A percentile compares a stretch with the other conserved stretches of the same genome.
These are phyloP conservation scores for Falco punctatus DNA, from an alignment of 2,113 vertebrate genomes.

Conservation along the genomic window DNA sequence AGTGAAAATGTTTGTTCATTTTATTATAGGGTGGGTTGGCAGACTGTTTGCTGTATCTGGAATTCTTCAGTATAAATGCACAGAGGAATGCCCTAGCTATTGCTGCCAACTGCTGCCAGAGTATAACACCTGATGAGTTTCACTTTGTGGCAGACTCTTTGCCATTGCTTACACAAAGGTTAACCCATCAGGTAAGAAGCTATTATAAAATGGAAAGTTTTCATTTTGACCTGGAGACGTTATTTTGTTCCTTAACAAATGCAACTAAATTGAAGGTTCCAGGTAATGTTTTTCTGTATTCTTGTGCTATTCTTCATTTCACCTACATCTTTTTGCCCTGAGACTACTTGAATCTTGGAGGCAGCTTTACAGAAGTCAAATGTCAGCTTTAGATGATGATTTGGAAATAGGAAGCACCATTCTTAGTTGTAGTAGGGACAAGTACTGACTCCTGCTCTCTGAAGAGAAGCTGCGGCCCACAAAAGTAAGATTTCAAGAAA, in stretches of 20 bases:
- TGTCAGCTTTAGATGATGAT: conserved; percentile 21
- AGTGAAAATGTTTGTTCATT: background rate
- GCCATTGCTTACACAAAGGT: conserved; percentile 95
- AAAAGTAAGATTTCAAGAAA: background rate
- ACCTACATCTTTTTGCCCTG: background rate
- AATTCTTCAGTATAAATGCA: conserved; percentile 99
- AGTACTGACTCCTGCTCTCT: background rate
- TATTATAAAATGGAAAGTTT: background rate
- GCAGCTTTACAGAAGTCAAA: background rate
- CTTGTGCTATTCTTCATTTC: conserved; percentile 1
- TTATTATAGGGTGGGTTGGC: conserved; percentile 90
- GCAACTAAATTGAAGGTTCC: background rate
- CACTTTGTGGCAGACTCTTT: conserved; percentile 98
- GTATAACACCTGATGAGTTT: conserved; percentile 97
- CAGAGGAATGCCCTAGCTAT: conserved; percentile 98
- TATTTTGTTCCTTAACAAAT: background rate
- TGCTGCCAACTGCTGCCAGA: conserved; percentile 99
- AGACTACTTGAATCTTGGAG: conserved; percentile 3
- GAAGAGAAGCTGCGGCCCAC: background rate
- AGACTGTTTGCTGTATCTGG: conserved; percentile 94
- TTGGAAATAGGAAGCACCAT: background rate
- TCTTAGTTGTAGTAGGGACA: background rate
- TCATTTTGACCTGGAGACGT: background rate
- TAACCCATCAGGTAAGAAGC: conserved; percentile 92
- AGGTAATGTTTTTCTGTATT: background rate